Conservation (phyloP, 2,113 vertebrate genomes). For the Synodontis membranacea region DNA sequence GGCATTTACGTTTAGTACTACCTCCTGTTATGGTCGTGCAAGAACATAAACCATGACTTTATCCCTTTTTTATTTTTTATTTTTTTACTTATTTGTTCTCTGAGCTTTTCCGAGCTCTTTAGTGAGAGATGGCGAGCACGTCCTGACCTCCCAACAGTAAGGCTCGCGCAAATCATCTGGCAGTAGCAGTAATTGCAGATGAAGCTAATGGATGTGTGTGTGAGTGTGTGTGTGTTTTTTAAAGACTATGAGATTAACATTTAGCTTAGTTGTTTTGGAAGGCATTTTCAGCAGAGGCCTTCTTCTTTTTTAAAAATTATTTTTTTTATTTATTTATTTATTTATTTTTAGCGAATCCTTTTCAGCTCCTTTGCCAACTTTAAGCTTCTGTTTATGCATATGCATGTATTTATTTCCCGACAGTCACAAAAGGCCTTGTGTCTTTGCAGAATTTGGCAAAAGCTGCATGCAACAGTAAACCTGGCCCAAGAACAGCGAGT, state of each 20-base stretch:
- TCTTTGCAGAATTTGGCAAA: slow-evolving; percentile 35
- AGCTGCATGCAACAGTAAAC: slow-evolving; percentile 20
- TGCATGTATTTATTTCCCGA: slow-evolving; percentile 26
- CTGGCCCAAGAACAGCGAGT: slow-evolving; percentile 26
- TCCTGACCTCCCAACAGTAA: slow-evolving; percentile 38
- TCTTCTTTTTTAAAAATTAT: neutral
- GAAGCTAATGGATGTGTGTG: neutral
- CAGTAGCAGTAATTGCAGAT: neutral
- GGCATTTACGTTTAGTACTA: slow-evolving; percentile 58
- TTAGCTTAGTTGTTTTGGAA: neutral
- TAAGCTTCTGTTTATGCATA: neutral
- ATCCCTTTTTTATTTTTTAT: neutral
- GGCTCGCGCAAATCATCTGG: neutral
- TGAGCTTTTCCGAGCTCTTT: slow-evolving; percentile 48
- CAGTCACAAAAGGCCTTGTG: slow-evolving; percentile 30
- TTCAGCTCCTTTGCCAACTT: neutral
- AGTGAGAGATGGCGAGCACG: slow-evolving; percentile 35
- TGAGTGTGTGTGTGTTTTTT: no score
- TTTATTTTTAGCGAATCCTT: neutral
- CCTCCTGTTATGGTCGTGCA: slow-evolving; percentile 58
- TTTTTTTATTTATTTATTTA: no score
- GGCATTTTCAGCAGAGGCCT: neutral
- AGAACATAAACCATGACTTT: slow-evolving; percentile 57
- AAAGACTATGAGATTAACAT: neutral
- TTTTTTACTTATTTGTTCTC: slow-evolving; percentile 7